Evolutionary conservation across 2,113 vertebrate genomes (phyloP).

Genomic region (Aplodontia rufa): DNA sequence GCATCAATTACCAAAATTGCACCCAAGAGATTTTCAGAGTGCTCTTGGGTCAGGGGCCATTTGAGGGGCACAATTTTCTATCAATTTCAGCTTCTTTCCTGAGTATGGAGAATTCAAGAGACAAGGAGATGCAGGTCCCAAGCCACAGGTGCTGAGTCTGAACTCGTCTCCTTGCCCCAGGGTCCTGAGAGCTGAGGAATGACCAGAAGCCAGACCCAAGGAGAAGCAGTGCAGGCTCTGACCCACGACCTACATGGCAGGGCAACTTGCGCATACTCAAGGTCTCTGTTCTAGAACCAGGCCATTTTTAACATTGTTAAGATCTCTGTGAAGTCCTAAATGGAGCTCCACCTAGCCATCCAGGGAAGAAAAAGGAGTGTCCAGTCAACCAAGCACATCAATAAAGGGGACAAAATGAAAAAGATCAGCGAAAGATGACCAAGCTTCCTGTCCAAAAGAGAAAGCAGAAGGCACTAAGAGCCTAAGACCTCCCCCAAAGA

Average conservation of each 20-base stretch:
- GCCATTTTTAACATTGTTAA: not conserved
- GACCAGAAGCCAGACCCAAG: not conserved
- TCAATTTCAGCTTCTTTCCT: not conserved
- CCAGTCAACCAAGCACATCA: not conserved
- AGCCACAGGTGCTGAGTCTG: not conserved
- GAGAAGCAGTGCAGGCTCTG: not conserved
- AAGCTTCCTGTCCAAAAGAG: not conserved
- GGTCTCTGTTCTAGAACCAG: not conserved
- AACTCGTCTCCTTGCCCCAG: not conserved
- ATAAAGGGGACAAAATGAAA: not conserved
- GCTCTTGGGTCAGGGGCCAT: not conserved
- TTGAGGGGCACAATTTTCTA: not conserved
- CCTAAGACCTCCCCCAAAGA: not conserved
- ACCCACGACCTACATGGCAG: rapidly evolving
- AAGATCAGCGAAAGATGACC: not conserved
- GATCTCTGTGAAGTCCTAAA: not conserved
- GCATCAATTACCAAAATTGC: not conserved
- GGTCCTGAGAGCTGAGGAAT: not conserved
- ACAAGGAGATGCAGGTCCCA: slow-evolving; percentile 40
- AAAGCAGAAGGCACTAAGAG: rapidly evolving
- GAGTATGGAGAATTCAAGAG: slow-evolving; percentile 56
- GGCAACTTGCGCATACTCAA: rapidly evolving
- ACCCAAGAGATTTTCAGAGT: too few species aligned
- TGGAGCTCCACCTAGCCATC: not conserved
- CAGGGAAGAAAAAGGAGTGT: not conserved